Evolutionary conservation across 2,888 invertebrate species (phyloP).

Genomic region (Hermaeophaga mercurialis): DNA sequence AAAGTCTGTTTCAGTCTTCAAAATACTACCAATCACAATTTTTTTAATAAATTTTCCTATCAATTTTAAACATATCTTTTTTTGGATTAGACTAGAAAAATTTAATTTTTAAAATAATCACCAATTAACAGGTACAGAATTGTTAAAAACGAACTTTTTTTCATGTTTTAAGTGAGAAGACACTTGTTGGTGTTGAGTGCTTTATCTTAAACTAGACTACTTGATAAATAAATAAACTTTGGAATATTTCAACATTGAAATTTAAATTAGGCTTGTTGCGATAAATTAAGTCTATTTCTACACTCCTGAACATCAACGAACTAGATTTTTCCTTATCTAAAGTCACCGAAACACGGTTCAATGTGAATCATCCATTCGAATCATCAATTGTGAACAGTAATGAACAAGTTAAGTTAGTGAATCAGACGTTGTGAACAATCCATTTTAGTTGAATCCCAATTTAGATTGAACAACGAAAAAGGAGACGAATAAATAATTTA

Average conservation of each 20-base stretch:
- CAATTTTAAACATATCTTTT: constrained; percentile 40
- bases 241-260: constrained; percentile 37
- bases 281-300: constrained; percentile 10
- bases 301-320: not conserved
- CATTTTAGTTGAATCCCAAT: too few species aligned
- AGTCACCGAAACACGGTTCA: too few species aligned
- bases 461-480: too few species aligned
- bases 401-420: too few species aligned
- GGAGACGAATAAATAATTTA: too few species aligned
- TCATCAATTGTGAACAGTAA: too few species aligned
- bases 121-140: constrained; percentile 44
- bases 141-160: constrained; percentile 38
- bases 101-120: constrained; percentile 36
- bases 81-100: constrained; percentile 38
- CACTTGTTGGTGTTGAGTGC: constrained; percentile 55
- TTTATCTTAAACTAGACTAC: constrained; percentile 39
- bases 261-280: constrained; percentile 34
- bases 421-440: too few species aligned
- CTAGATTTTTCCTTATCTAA: not conserved
- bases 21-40: constrained; percentile 54
- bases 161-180: constrained; percentile 49
- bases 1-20: constrained; percentile 54
- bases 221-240: constrained; percentile 40
- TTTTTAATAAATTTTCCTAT: constrained; percentile 38
- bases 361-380: too few species aligned